Percentiles rank a stretch among this genome's conserved stretches.
Conservation (phyloP, 2,888 invertebrate species). For the Osmoderma eremita region DNA sequence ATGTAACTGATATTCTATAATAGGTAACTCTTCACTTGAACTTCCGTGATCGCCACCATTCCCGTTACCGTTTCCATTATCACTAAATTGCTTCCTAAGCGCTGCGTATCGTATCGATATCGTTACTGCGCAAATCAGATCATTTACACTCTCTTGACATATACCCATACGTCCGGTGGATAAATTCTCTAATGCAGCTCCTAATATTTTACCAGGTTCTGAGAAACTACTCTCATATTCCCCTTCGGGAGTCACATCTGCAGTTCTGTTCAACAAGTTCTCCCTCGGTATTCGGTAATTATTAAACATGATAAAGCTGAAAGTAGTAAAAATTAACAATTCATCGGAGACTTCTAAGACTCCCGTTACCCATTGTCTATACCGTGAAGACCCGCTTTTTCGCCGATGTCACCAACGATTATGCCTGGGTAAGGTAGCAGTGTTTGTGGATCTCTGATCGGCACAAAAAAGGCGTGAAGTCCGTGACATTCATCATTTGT, state of each 20-base stretch:
- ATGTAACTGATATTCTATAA: conserved; percentile 85
- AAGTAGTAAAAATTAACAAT: conserved; percentile 6
- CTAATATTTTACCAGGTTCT: conserved; percentile 86
- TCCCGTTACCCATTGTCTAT: conserved; percentile 84
- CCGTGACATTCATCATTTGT: conserved; percentile 85
- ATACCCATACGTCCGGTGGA: conserved; percentile 86
- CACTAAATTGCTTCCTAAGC: conserved; percentile 79
- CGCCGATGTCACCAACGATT: conserved; percentile 91
- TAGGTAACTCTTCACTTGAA: conserved; percentile 70
- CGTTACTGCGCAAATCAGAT: conserved; percentile 76
- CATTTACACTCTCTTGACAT: conserved; percentile 72
- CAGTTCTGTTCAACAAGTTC: conserved; percentile 86
- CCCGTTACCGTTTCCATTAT: conserved; percentile 59
- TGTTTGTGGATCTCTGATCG: conserved; percentile 81
- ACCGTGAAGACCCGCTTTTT: conserved; percentile 90
- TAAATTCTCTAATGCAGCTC: conserved; percentile 85
- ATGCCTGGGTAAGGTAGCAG: conserved; percentile 84
- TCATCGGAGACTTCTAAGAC: neutral
- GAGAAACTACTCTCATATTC: conserved; percentile 90
- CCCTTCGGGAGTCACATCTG: conserved; percentile 89
- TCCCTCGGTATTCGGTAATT: conserved; percentile 88
- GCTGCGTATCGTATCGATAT: conserved; percentile 86
- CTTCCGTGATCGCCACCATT: conserved; percentile 23
- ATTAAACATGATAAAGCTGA: conserved; percentile 85
- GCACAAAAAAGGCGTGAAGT: conserved; percentile 89